Percentiles rank a stretch among this genome's conserved stretches.
Evolutionary conservation across 2,888 invertebrate genomes (phyloP).

Genomic region (Odontomyia ornata): DNA sequence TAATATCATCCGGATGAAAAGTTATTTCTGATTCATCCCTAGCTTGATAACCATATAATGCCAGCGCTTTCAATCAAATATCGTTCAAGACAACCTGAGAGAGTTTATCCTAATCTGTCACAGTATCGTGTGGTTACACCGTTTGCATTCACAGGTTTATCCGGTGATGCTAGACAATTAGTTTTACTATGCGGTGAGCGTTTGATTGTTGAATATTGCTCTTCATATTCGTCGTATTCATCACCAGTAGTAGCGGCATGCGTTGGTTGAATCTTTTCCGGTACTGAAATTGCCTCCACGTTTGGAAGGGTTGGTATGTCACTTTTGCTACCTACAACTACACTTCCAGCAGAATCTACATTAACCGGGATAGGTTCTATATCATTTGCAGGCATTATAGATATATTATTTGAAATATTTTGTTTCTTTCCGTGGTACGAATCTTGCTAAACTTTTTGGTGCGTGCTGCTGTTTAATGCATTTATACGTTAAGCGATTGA

Average conservation of each 20-base stretch:
- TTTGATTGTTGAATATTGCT: no score
- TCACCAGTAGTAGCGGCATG: slow-evolving; percentile 46
- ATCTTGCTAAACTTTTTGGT: slow-evolving; percentile 52
- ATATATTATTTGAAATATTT: no score
- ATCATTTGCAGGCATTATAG: background rate
- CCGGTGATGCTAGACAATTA: slow-evolving; percentile 63
- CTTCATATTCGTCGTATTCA: no score
- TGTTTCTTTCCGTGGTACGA: no score
- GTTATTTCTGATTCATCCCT: slow-evolving; percentile 96
- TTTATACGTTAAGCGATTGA: slow-evolving; percentile 73
- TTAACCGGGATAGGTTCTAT: background rate
- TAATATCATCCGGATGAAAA: slow-evolving; percentile 94
- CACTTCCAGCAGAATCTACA: no score
- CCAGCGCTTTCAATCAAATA: slow-evolving; percentile 82
- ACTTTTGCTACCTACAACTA: background rate
- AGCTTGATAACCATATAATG: slow-evolving; percentile 97
- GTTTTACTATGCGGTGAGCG: no score
- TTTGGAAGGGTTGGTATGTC: background rate
- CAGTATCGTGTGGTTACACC: slow-evolving; percentile 55
- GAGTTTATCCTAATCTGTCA: slow-evolving; percentile 71
- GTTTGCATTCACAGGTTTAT: slow-evolving; percentile 54
- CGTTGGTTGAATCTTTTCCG: background rate
- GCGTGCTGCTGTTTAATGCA: slow-evolving; percentile 63
- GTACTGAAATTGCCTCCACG: background rate
- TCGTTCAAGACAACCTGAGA: slow-evolving; percentile 73